Base-by-base conservation (phyloP, 2,888 invertebrate genomes). In the Hemicrepidius hirtus region DNA sequence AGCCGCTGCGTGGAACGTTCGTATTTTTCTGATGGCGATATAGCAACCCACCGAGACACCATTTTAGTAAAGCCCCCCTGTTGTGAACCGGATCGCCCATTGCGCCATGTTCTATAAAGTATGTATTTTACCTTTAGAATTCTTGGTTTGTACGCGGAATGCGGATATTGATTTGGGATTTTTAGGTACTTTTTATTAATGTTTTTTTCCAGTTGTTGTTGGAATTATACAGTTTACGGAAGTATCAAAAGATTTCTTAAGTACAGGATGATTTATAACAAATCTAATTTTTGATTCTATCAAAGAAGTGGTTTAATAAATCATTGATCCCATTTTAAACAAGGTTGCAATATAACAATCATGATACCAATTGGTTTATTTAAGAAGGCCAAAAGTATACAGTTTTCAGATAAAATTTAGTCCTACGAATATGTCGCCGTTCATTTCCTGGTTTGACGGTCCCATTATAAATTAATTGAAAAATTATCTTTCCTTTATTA, bases 21-120 rank as follows among this genome's bases (percentile, higher is more conserved):
- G 49, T 50, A 63, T 32, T 63, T n/a, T 62, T 63, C 18, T 49
- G 63, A 49, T 63, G 32, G 63, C 64, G 37, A 44, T 57, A 41
- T 60, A 62, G 40, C 66, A 60, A 44, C 68, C 70, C 71, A 74
- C 71, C 70, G 70, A 76, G 75, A 69, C 73, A 73, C 73, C 76
- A 75, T 78, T 77, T 77, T 71, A 70, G 70, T 68, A 68, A 67
- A 72, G 70, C 60, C 73, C 77, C 76, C 78, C 71, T 32, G 59
- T 67, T 28, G 74, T 46, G 72, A 76, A 69, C 67, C 72, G 70
- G 67, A 71, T 74, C 74, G 68, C 55, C 70, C 74, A 74, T 76
- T 71, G 68, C 70, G 72, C 66, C 68, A 71, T 71, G 69, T 70
- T 73, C 55, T 70, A 59, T 40, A 64, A 64, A 49, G 46, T 60